phyloP scores from a whole-genome alignment of 2,113 vertebrate species.

The Bombycilla garrulus region DNA sequence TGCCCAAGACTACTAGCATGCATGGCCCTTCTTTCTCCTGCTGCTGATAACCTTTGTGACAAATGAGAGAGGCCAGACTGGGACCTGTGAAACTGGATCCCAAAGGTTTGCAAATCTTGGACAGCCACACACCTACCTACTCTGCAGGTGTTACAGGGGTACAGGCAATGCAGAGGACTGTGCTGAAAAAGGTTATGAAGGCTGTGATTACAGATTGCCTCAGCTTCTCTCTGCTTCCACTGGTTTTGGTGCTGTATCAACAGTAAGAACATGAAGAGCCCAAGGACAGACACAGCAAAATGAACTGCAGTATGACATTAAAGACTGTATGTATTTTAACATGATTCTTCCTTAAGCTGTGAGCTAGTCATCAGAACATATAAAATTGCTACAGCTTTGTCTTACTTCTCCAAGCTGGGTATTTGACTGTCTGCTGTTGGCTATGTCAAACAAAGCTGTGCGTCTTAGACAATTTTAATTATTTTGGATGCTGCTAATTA shows the following conservation, averaged over 20 bases:
- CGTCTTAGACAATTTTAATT: neutral
- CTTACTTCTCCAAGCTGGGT: neutral
- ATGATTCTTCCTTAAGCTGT: neutral
- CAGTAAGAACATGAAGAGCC: neutral
- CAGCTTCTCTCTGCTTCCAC: neutral
- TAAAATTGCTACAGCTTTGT: neutral
- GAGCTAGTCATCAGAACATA: neutral
- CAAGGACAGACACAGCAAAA: neutral
- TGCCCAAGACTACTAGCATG: neutral
- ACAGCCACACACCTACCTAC: too few species aligned
- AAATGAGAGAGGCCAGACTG: neutral
- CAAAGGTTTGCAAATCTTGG: neutral
- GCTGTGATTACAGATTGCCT: neutral
- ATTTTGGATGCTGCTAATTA: neutral
- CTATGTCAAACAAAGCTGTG: neutral
- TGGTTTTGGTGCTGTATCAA: neutral
- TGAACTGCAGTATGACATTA: neutral
- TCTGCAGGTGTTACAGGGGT: too few species aligned
- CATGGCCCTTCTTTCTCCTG: neutral
- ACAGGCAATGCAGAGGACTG: too few species aligned
- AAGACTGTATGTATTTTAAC: neutral
- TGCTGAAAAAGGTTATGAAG: neutral
- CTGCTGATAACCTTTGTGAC: neutral
- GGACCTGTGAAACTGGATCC: neutral
- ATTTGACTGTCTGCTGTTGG: fast-evolving